Evolutionary conservation across 2,888 invertebrate genomes (phyloP).

Genomic region (Caenorhabditis sp.): DNA sequence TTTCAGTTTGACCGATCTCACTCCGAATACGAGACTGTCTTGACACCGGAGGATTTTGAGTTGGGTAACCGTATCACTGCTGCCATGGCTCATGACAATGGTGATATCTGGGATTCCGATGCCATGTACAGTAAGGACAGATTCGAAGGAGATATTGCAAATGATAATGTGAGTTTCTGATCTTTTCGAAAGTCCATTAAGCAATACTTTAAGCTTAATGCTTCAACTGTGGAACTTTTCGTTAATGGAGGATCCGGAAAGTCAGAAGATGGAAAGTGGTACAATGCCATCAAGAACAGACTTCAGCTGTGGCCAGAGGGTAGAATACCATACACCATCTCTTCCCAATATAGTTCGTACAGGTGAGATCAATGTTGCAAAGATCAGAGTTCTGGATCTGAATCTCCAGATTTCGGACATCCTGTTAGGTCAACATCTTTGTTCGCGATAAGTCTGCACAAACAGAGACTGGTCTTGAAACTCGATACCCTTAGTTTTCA

Average conservation of each 20-base stretch:
- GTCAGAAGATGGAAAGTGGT: conserved; percentile 71
- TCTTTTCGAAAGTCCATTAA: too few species aligned
- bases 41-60: conserved; percentile 81
- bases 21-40: conserved; percentile 81
- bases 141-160: conserved; percentile 83
- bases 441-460: conserved; percentile 7
- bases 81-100: conserved; percentile 66
- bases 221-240: conserved; percentile 78
- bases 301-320: conserved; percentile 82
- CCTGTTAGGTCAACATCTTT: conserved; percentile 11
- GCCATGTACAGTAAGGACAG: conserved; percentile 81
- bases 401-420: conserved; percentile 1
- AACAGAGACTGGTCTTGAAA: conserved; percentile 16
- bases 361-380: conserved; percentile 68
- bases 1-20: conserved; percentile 65
- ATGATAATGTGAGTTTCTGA: conserved; percentile 75
- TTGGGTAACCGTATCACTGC: conserved; percentile 74
- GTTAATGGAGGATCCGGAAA: conserved; percentile 75
- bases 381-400: conserved; percentile 5
- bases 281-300: conserved; percentile 82
- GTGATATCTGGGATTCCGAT: conserved; percentile 81
- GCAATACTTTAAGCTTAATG: conserved; percentile 81
- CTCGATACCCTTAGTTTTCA: neutral
- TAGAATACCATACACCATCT: conserved; percentile 81
- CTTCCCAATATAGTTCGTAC: conserved; percentile 82